Percentiles rank a stretch among this genome's conserved stretches.
Conservation (phyloP, 2,888 invertebrate genomes). For the Smittia aterrima region DNA sequence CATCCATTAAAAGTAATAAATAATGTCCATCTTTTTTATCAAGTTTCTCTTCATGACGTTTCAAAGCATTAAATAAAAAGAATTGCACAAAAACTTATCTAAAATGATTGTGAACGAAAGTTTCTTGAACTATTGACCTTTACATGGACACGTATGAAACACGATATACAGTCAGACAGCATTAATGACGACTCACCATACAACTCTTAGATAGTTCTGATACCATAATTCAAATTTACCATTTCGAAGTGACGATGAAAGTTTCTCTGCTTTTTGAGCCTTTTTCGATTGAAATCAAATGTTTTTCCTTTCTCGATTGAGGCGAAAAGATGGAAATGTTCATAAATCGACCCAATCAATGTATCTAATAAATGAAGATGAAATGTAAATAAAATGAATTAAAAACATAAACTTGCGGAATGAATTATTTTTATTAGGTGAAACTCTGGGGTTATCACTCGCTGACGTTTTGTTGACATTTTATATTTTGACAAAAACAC, state of each 20-base stretch:
- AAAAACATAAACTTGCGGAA: not conserved
- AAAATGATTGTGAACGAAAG: not conserved
- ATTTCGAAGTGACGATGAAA: slow-evolving; percentile 6
- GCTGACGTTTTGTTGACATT: no score
- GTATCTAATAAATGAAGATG: not conserved
- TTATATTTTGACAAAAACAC: no score
- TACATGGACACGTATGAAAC: not conserved
- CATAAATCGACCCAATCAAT: not conserved
- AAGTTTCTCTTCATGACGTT: slow-evolving; percentile 4
- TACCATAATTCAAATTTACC: slow-evolving; percentile 25
- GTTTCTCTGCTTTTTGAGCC: slow-evolving; percentile 10
- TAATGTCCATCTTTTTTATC: slow-evolving; percentile 11
- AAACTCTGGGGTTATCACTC: no score
- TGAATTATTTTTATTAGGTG: no score
- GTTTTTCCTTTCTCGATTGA: not conserved
- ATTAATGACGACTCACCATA: not conserved
- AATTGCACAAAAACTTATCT: slow-evolving; percentile 1
- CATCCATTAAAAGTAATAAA: slow-evolving; percentile 1
- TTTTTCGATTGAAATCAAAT: not conserved
- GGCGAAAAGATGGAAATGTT: not conserved
- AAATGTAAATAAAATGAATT: slow-evolving; percentile 7
- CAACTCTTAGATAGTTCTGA: slow-evolving; percentile 29
- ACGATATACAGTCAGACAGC: not conserved
- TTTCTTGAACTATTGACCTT: not conserved
- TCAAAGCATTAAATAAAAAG: not conserved